These are phyloP conservation scores for Ctenodactylus gundi DNA, from an alignment of 2,113 vertebrate species.

Conservation along the genomic window DNA sequence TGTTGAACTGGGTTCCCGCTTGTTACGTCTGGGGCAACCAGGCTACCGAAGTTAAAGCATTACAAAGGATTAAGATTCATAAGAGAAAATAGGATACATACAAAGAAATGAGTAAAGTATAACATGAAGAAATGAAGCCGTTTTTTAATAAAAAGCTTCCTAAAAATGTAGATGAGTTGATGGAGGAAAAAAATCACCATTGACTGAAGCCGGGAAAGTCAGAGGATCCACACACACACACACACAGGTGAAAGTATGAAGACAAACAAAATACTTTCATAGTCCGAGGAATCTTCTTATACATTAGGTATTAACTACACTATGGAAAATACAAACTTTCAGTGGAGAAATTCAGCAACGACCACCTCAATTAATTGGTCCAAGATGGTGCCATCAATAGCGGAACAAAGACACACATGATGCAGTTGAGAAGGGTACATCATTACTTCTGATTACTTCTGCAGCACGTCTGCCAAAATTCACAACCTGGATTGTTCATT, in stretches of 20 bases:
- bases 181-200: neutral
- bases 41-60: neutral
- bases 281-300: neutral
- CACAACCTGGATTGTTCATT: neutral
- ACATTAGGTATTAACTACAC: slow-evolving; percentile 30
- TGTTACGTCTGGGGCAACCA: neutral
- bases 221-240: too few relatives aligned
- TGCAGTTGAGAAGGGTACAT: neutral
- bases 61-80: neutral
- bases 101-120: neutral
- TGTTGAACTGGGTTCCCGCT: neutral
- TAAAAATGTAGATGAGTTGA: neutral
- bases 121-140: neutral
- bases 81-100: neutral
- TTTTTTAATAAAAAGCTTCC: neutral
- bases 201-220: too few relatives aligned
- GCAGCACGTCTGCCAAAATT: neutral
- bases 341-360: neutral
- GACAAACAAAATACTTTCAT: neutral
- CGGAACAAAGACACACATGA: neutral
- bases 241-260: neutral
- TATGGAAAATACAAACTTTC: neutral
- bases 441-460: neutral
- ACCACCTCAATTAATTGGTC: neutral
- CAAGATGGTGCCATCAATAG: slow-evolving; percentile 11